Base-by-base conservation (phyloP, 1,140 invertebrate species). In the Drosophila watanabei region DNA sequence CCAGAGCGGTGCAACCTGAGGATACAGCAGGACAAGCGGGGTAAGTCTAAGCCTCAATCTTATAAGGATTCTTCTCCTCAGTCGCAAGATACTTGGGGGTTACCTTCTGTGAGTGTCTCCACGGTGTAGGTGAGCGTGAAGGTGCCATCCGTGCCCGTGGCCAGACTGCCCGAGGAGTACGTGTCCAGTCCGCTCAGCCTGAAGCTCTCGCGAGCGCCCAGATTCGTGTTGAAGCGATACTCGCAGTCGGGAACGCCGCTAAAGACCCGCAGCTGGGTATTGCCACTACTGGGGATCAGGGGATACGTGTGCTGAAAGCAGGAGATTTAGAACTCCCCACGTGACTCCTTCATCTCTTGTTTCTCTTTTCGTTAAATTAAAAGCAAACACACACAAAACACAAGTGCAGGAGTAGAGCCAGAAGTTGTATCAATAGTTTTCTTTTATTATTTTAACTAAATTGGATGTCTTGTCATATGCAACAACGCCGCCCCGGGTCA, bases 221-320 rank as follows among this genome's bases (percentile, higher is more conserved):
- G 59, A 49, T 76, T 69, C 6, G 91, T 82, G 13, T 54, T 63
- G 14, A 94, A 39, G 13, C 54, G 46, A 16, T 94, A 91, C 2
- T 78, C 33, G 71, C 95, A 95, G 48, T 94, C 79, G 5, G 95
- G 91, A 14, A 84, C 77, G 5, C 94, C 94, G 87, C 97, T 98
- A 68, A 96, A 96, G 49, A 98, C 94, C 46, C 96, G 94, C n/a
- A 97, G 58, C 91, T 97, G 96, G 0, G 94, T 94, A 35, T 95
- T 85, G 8, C 95, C 95, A 16, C 73, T 10, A 11, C 93, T 80
- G 1, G 97, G 95, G 8, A 96, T 72, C 5, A 95, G 81, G 2
- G 96, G 95, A 80, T 97, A 96, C 0, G 96, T 96, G 66, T 92
- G 91, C 91, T 92, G 70, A 75, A 78, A 10, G 32, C 14, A 32